These are phyloP conservation scores for Sylvia borin DNA, from an alignment of 2,797 vertebrate species.

Conservation along the genomic window DNA sequence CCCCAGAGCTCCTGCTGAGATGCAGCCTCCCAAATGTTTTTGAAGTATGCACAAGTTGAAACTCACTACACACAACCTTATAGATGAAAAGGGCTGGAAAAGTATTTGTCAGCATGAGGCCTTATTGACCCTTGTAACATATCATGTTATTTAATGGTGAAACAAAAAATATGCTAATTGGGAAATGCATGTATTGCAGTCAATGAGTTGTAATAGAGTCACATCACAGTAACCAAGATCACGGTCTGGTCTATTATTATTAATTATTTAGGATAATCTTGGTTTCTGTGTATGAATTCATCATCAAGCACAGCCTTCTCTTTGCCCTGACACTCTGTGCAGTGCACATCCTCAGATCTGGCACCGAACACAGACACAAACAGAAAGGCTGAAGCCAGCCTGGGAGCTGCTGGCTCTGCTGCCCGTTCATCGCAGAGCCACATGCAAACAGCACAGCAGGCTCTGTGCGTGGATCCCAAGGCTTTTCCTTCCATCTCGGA, in stretches of 20 bases:
- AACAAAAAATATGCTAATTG: constrained; percentile 13
- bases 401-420: constrained; percentile 1
- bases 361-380: not conserved
- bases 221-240: not conserved
- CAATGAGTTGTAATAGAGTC: not conserved
- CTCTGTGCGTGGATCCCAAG: not conserved
- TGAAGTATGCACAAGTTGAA: constrained; percentile 29
- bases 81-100: constrained; percentile 2
- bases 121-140: not conserved
- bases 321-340: not conserved
- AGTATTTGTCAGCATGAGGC: constrained; percentile 10
- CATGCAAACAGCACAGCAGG: not conserved
- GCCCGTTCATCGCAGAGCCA: rapidly evolving
- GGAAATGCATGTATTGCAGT: not conserved
- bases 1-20: constrained; percentile 35
- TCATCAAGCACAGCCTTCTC: not conserved
- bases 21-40: not conserved
- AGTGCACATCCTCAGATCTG: not conserved
- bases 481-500: not conserved
- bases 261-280: constrained; percentile 1
- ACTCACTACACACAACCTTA: not conserved
- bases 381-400: not conserved
- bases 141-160: not conserved
- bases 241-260: not conserved
- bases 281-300: not conserved